Percentiles rank a stretch among this genome's conserved stretches.
Evolutionary conservation across 2,113 vertebrate species (phyloP).

Genomic region (Dermatemys mawii): DNA sequence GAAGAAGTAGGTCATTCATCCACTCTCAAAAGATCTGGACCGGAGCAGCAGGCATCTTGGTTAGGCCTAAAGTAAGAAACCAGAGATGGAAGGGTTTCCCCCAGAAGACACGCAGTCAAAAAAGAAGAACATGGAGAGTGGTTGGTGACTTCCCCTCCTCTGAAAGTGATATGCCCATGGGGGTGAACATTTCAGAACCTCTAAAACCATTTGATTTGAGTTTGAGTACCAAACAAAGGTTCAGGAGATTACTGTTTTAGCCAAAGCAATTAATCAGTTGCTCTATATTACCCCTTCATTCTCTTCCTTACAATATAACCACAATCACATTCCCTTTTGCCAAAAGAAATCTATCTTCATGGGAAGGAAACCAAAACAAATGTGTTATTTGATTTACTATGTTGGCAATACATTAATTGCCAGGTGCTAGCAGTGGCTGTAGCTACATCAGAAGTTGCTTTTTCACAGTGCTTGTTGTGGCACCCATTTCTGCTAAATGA

Average conservation of each 20-base stretch:
- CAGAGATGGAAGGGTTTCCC: background rate
- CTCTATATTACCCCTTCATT: background rate
- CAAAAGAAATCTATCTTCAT: constrained; percentile 69
- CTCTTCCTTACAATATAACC: constrained; percentile 40
- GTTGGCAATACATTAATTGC: constrained; percentile 65
- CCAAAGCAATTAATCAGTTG: background rate
- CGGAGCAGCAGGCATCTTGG: background rate
- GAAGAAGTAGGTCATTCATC: background rate
- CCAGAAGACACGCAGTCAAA: background rate
- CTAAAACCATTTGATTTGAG: background rate
- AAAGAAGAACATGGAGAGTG: background rate
- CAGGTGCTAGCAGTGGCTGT: constrained; percentile 38
- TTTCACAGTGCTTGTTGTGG: background rate
- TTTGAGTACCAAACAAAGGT: background rate
- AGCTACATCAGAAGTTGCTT: background rate
- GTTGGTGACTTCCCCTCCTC: background rate
- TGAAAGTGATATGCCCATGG: background rate
- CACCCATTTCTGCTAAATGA: constrained; percentile 32
- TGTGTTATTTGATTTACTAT: constrained; percentile 70
- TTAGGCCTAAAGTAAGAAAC: background rate
- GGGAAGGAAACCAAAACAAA: constrained; percentile 70
- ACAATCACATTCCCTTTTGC: constrained; percentile 60
- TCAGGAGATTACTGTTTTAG: background rate
- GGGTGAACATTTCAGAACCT: background rate
- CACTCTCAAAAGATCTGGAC: background rate